These are phyloP conservation scores for Eidolon dupreanum DNA, from an alignment of 2,797 vertebrate species.

Conservation along the genomic window DNA sequence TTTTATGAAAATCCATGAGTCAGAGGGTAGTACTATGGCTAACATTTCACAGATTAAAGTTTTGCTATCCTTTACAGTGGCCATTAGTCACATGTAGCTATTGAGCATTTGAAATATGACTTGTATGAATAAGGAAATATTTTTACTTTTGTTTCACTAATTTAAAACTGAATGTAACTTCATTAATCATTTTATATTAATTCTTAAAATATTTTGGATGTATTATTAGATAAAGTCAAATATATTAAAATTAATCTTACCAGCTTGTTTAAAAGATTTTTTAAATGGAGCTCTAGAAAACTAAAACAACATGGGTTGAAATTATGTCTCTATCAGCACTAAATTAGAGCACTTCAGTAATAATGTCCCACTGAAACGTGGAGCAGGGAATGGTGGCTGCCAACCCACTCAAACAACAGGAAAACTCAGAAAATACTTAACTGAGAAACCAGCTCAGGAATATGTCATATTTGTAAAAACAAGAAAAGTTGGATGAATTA, in stretches of 20 bases:
- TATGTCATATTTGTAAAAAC: background rate
- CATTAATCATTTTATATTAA: background rate
- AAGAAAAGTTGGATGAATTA: background rate
- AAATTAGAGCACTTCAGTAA: background rate
- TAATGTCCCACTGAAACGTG: background rate
- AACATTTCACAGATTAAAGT: background rate
- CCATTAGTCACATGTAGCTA: no score
- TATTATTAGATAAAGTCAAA: background rate
- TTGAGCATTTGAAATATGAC: background rate
- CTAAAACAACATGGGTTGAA: background rate
- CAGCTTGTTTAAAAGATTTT: background rate
- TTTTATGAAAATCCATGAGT: background rate
- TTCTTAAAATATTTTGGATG: background rate
- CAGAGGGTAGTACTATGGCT: background rate
- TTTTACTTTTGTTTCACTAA: background rate
- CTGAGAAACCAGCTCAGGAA: background rate
- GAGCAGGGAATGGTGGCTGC: accelerated
- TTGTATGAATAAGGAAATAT: background rate
- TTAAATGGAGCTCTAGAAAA: background rate
- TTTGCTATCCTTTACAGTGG: background rate
- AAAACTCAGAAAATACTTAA: background rate
- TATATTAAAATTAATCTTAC: background rate
- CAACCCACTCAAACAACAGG: background rate
- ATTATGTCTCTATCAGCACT: background rate
- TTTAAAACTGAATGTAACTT: background rate